Percentiles rank a stretch among this genome's conserved stretches.
Conservation (phyloP, 2,797 vertebrate species). For the Sparus aurata region DNA sequence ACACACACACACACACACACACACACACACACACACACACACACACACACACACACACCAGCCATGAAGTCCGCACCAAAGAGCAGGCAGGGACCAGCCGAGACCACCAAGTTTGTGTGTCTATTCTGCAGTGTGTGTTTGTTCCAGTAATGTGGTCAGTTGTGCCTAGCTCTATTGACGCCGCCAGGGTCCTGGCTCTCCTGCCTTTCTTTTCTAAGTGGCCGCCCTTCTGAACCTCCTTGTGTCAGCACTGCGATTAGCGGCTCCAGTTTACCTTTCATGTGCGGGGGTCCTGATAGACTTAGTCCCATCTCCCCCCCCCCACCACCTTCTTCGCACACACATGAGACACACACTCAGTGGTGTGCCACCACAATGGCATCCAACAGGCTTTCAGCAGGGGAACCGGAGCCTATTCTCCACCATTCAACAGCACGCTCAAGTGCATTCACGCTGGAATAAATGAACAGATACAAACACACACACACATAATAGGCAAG, state of each 20-base stretch:
- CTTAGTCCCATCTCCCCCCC: constrained; percentile 64
- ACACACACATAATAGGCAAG: constrained; percentile 15
- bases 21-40: background rate
- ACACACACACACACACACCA: constrained; percentile 26
- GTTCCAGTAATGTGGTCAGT: constrained; percentile 79
- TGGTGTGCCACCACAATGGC: constrained; percentile 81
- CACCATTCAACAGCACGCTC: constrained; percentile 74
- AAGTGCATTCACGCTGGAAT: constrained; percentile 69
- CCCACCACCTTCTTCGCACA: constrained; percentile 44
- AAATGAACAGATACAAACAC: constrained; percentile 62
- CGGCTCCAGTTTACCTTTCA: constrained; percentile 82
- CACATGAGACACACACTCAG: constrained; percentile 74
- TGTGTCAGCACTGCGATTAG: constrained; percentile 80
- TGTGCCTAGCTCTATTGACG: constrained; percentile 70
- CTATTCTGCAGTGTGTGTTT: constrained; percentile 69
- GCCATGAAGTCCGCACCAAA: constrained; percentile 52
- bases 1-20: constrained; percentile 13
- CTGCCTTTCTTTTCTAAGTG: constrained; percentile 83
- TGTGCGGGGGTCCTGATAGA: constrained; percentile 80
- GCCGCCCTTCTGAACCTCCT: constrained; percentile 81
- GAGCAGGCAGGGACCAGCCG: constrained; percentile 35
- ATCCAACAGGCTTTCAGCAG: constrained; percentile 79
- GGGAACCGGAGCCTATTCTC: constrained; percentile 76
- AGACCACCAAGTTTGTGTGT: constrained; percentile 80
- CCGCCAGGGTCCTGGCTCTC: constrained; percentile 71